Evolutionary conservation across 2,797 vertebrate species (phyloP).

Genomic region (Xyrichtys novacula): DNA sequence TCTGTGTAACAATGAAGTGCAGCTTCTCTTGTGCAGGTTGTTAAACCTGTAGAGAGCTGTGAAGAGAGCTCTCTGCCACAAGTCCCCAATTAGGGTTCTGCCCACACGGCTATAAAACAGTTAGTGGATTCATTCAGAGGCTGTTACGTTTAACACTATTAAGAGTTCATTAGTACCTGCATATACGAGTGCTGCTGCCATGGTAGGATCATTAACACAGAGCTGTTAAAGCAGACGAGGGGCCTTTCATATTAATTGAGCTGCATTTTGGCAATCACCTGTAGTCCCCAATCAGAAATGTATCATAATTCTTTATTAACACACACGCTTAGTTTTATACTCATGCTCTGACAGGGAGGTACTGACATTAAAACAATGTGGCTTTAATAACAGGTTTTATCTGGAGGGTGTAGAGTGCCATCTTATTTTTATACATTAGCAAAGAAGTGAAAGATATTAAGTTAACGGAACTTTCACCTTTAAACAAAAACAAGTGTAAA

Average conservation of each 20-base stretch:
- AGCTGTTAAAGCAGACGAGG: constrained; percentile 58
- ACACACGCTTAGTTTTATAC: neutral
- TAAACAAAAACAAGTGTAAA: too few species aligned
- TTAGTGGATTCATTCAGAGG: constrained; percentile 84
- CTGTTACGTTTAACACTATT: constrained; percentile 86
- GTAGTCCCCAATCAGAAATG: constrained; percentile 3
- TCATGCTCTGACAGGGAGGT: too few species aligned
- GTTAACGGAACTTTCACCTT: neutral
- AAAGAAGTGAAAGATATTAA: too few species aligned
- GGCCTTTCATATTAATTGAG: constrained; percentile 57
- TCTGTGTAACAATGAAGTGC: constrained; percentile 37
- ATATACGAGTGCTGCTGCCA: constrained; percentile 67
- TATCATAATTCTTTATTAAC: neutral
- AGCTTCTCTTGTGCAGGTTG: constrained; percentile 66
- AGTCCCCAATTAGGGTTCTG: constrained; percentile 86
- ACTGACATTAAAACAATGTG: too few species aligned
- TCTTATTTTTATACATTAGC: too few species aligned
- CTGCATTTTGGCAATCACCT: constrained; percentile 34
- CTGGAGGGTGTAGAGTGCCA: too few species aligned
- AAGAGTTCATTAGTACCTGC: constrained; percentile 86
- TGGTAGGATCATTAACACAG: constrained; percentile 76
- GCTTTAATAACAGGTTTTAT: too few species aligned
- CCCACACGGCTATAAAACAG: constrained; percentile 87
- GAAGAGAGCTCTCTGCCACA: constrained; percentile 77
- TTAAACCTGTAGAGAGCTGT: constrained; percentile 75